Conservation (phyloP, 2,797 vertebrate genomes). For the Lithobates pipiens region DNA sequence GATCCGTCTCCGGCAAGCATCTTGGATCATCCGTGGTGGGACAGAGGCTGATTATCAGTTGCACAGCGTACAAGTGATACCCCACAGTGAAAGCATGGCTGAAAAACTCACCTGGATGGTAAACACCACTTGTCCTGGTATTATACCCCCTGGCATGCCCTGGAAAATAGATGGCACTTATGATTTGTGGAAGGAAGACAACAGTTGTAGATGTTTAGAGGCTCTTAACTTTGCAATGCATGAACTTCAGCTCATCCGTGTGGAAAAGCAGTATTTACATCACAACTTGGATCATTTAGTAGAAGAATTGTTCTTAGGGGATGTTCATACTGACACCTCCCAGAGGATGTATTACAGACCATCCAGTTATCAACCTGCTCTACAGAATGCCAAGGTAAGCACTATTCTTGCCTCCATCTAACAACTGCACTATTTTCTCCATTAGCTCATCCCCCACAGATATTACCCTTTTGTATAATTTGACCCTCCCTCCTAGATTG, state of each 20-base stretch:
- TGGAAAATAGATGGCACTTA: slow-evolving; percentile 83
- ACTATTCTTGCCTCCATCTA: too few relatives aligned
- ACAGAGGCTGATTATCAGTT: slow-evolving; percentile 94
- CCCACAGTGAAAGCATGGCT: slow-evolving; percentile 81
- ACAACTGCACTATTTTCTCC: too few relatives aligned
- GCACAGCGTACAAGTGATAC: slow-evolving; percentile 84
- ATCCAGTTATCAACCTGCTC: slow-evolving; percentile 91
- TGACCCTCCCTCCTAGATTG: too few relatives aligned
- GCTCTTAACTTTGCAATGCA: slow-evolving; percentile 95
- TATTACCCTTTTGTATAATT: too few relatives aligned
- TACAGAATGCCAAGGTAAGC: slow-evolving; percentile 92
- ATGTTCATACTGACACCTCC: slow-evolving; percentile 88
- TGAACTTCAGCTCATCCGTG: slow-evolving; percentile 91
- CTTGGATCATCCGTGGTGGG: slow-evolving; percentile 95
- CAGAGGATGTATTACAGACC: slow-evolving; percentile 94
- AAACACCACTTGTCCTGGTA: slow-evolving; percentile 82
- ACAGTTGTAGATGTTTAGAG: slow-evolving; percentile 83
- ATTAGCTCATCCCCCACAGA: too few relatives aligned
- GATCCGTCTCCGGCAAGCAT: slow-evolving; percentile 89
- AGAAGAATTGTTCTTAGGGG: slow-evolving; percentile 94
- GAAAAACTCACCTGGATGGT: slow-evolving; percentile 83
- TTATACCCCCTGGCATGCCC: slow-evolving; percentile 69
- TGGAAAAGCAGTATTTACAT: slow-evolving; percentile 93
- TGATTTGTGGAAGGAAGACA: slow-evolving; percentile 89
- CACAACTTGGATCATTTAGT: slow-evolving; percentile 91